Conservation (phyloP, 2,113 vertebrate genomes). For the Narcine bancroftii region DNA sequence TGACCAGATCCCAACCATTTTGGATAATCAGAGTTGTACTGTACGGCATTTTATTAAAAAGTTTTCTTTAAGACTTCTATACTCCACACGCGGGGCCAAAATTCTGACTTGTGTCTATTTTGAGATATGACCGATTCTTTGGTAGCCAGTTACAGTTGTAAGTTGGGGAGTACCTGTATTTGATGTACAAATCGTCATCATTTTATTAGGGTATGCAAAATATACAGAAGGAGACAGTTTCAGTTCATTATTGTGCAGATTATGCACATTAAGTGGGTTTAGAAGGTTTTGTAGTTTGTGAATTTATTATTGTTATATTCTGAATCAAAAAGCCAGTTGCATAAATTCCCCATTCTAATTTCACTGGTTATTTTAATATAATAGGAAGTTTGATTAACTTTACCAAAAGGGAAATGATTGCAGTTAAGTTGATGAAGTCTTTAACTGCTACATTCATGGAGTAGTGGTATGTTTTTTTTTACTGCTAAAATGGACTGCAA, state of each 20-base stretch:
- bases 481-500: conserved; percentile 30
- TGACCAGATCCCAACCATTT: no score
- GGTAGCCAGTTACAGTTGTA: no score
- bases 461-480: background rate
- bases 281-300: background rate
- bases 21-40: no score
- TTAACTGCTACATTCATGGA: background rate
- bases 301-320: background rate
- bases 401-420: background rate
- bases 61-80: no score
- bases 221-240: background rate
- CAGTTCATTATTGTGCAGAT: background rate
- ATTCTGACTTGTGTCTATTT: no score
- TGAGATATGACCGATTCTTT: no score
- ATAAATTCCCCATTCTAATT: background rate
- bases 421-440: background rate
- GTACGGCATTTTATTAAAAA: no score
- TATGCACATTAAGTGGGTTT: background rate
- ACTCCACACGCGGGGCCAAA: no score
- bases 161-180: no score
- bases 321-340: no score
- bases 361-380: background rate
- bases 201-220: background rate
- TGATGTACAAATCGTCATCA: no score
- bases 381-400: background rate